A percentile compares a stretch with the other conserved stretches of the same genome.
Evolutionary conservation across 2,888 invertebrate species (phyloP).

Genomic region (Hofmannophila pseudospretella): DNA sequence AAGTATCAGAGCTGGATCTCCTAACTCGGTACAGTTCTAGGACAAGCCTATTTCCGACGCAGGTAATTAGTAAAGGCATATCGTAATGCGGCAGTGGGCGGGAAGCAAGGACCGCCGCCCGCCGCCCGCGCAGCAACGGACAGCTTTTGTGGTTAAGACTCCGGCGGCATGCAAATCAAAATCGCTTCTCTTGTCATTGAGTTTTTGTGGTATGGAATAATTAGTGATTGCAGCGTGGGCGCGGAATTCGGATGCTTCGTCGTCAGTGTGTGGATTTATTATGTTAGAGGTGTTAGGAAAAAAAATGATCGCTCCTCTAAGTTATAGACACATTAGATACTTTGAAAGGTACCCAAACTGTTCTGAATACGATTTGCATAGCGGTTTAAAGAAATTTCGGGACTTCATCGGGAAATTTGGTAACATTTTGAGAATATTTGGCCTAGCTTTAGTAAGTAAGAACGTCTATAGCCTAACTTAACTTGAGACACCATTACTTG

Average conservation of each 20-base stretch:
- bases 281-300: too few species aligned
- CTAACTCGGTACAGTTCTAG: slow-evolving; percentile 1
- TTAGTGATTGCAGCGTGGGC: slow-evolving; percentile 36
- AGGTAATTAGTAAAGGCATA: slow-evolving; percentile 2
- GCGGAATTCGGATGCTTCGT: slow-evolving; percentile 5
- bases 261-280: slow-evolving; percentile 3
- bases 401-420: too few species aligned
- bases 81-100: slow-evolving; percentile 20
- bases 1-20: background rate
- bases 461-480: too few species aligned
- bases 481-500: too few species aligned
- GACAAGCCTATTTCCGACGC: slow-evolving; percentile 3
- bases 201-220: slow-evolving; percentile 50
- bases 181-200: slow-evolving; percentile 42
- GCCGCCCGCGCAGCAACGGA: slow-evolving; percentile 9
- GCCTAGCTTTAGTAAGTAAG: too few species aligned
- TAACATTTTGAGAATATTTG: too few species aligned
- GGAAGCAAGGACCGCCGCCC: slow-evolving; percentile 30
- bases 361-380: too few species aligned
- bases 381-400: too few species aligned
- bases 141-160: slow-evolving; percentile 23
- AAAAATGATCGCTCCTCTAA: too few species aligned
- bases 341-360: too few species aligned
- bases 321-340: too few species aligned
- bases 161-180: slow-evolving; percentile 48